phyloP scores from a whole-genome alignment of 1,140 invertebrate species.

The Euschistus heros region DNA sequence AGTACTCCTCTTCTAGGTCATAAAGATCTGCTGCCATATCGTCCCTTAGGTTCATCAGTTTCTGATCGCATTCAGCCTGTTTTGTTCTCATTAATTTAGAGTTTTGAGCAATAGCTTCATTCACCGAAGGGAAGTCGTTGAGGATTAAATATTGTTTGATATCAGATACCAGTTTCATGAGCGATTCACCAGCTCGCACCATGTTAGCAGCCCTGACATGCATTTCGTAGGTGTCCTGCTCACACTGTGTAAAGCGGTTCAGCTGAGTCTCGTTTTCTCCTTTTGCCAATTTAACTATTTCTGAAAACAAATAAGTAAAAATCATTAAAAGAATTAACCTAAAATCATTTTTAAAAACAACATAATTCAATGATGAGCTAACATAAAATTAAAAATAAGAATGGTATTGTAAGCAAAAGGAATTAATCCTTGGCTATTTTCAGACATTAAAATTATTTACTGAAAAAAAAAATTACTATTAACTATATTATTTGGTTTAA shows the following conservation, averaged over 20 bases:
- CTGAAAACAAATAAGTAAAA: constrained; percentile 41
- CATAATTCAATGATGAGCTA: no score
- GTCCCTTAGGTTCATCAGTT: constrained; percentile 80
- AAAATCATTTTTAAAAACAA: no score
- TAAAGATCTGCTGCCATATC: constrained; percentile 92
- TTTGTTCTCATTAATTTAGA: constrained; percentile 79
- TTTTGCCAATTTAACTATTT: constrained; percentile 87
- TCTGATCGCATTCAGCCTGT: constrained; percentile 86
- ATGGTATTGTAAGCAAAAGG: no score
- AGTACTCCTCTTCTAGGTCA: constrained; percentile 96
- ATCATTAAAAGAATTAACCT: no score
- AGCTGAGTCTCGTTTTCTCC: constrained; percentile 87
- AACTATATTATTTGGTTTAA: no score
- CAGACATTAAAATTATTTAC: no score
- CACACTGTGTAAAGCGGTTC: constrained; percentile 76
- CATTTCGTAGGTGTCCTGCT: constrained; percentile 95
- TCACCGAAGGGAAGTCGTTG: constrained; percentile 94
- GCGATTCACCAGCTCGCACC: constrained; percentile 82
- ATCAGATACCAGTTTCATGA: constrained; percentile 93
- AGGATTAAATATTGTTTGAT: constrained; percentile 94
- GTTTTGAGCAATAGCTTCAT: constrained; percentile 87
- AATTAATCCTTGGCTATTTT: no score
- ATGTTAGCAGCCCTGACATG: constrained; percentile 91
- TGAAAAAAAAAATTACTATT: no score
- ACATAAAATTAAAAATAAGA: no score